Percentiles rank a stretch among this genome's conserved stretches.
Evolutionary conservation across 2,797 vertebrate species (phyloP).

Genomic region (Mionectes olivaceus): DNA sequence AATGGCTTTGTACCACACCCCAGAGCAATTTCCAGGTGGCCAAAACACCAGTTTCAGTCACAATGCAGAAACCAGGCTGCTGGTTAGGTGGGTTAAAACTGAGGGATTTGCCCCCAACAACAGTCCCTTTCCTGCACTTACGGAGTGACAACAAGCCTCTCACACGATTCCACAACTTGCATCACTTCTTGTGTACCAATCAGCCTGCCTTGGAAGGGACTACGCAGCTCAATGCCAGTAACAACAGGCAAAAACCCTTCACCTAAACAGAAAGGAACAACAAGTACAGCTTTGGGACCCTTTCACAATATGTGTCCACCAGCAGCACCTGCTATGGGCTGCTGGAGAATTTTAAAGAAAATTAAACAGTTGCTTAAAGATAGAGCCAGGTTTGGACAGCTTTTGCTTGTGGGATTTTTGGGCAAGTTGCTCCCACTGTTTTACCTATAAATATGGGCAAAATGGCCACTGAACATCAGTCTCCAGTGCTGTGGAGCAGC

Average conservation of each 20-base stretch:
- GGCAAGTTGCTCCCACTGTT: neutral
- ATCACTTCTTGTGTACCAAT: neutral
- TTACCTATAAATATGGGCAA: neutral
- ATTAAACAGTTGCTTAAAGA: neutral
- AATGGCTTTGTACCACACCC: neutral
- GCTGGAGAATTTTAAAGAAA: neutral
- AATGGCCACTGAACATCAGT: rapidly evolving
- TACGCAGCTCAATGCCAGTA: neutral
- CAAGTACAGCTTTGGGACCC: neutral
- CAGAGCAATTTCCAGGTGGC: neutral
- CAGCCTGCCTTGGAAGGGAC: neutral
- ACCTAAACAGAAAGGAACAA: neutral
- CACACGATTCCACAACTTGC: neutral
- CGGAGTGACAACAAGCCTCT: neutral
- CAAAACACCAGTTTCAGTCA: neutral
- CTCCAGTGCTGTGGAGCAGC: neutral
- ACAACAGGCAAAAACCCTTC: neutral
- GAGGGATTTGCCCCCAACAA: neutral
- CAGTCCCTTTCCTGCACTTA: neutral
- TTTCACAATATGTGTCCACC: neutral
- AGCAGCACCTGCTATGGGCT: neutral
- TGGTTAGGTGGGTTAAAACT: neutral
- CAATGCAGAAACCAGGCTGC: neutral
- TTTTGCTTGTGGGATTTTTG: neutral
- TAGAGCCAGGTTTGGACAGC: neutral